Evolutionary conservation across 2,888 invertebrate genomes (phyloP), one percentile per base, ranked within the genome.

Genomic region (Ganaspis brasiliensis): DNA sequence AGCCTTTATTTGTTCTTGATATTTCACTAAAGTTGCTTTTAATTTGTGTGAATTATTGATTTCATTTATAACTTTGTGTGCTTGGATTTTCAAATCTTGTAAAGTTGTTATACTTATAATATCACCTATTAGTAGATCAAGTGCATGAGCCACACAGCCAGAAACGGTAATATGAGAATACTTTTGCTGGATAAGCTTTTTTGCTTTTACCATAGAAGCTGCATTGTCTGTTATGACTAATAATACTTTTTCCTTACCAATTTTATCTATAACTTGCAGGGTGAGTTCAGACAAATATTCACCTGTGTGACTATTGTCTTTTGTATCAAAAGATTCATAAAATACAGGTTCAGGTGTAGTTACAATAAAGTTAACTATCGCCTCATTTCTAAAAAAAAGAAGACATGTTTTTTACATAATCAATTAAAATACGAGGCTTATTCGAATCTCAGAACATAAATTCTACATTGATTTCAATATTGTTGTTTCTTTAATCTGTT

Each of bases 181-280:
- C 49, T 76, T 57, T 49, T 57, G 45, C 16, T 72, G 55, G 10
- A 82, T 40, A 16, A 81, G 40, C 21, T 67, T 52, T 76, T 78
- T 76, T 21, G 78, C 77, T 35, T 35, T 55, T 67, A 49, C 72
- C 73, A 74, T 80, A 10, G 73, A 56, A 6, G 76, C 16, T 1
- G 79, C 80, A 52, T 82, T 82, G 21, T 80, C 82, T 16, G 80
- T 81, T 21, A 79, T 77, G n/a, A 78, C 55, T 14, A 59, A 77
- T 14, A 78, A 35, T 24, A 78, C 57, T 70, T 79, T 81, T n/a
- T 61, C 9, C 9, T 40, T 9, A 19, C 78, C 79, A 19, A 82
- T 56, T 19, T 55, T 71, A 10, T 79, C 74, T 19, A 83, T 81
- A 0, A 80, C 61, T n/a, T 73, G 24, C 3, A 40, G 37, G n/a